Conservation (phyloP, 2,797 vertebrate species). For the Zalophus californianus region DNA sequence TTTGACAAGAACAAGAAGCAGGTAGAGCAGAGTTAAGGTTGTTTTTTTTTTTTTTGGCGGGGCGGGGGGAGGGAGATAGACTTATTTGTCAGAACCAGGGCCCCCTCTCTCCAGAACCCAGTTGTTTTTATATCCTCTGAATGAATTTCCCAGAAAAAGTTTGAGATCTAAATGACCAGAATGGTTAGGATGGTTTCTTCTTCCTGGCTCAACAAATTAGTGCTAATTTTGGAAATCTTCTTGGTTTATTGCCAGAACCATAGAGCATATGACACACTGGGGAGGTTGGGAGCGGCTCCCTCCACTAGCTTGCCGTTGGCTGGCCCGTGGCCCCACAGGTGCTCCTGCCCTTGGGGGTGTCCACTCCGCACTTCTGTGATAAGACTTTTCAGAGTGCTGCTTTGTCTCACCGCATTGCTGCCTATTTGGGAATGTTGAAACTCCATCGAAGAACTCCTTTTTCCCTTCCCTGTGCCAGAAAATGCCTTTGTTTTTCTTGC, state of each 20-base stretch:
- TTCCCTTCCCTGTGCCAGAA: constrained; percentile 28
- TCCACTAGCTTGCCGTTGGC: neutral
- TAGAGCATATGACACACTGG: neutral
- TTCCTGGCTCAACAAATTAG: neutral
- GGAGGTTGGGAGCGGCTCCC: neutral
- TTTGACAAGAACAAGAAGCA: neutral
- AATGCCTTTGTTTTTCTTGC: neutral
- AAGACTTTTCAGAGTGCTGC: neutral
- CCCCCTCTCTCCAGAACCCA: neutral
- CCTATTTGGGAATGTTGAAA: neutral
- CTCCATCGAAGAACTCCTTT: neutral
- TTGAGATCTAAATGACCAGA: constrained; percentile 29
- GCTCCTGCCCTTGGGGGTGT: neutral
- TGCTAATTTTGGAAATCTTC: constrained; percentile 46
- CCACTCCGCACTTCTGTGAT: neutral
- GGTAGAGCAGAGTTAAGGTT: neutral
- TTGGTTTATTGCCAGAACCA: neutral
- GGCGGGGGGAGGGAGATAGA: neutral
- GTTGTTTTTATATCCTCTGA: neutral
- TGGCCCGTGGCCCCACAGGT: neutral
- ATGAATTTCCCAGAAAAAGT: constrained; percentile 4
- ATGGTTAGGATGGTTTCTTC: neutral
- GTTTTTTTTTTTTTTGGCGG: neutral
- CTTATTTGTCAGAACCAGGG: neutral
- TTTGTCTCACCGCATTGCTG: neutral